A percentile compares a stretch with the other conserved stretches of the same genome.
Evolutionary conservation across 30 jellyfish, hydroid and myxozoan species (phyloP).

Genomic region (Turritopsis rubra): DNA sequence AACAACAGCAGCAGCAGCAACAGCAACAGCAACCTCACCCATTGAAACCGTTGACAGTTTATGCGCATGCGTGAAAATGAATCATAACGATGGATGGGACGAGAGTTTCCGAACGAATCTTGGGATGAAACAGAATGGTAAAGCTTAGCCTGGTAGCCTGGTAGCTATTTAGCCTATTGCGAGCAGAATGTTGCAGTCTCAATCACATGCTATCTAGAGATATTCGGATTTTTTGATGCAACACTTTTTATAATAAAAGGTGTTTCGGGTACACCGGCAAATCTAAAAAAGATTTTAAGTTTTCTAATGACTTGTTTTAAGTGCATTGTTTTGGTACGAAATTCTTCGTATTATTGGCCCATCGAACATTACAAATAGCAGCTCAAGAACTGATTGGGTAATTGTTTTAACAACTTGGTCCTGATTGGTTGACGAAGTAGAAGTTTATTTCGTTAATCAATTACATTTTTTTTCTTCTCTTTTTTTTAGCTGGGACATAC

Average conservation of each 20-base stretch:
- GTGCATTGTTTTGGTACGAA: not conserved
- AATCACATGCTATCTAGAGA: too few relatives aligned
- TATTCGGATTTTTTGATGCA: too few relatives aligned
- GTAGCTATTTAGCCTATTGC: too few relatives aligned
- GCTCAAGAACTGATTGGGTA: not conserved
- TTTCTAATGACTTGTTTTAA: not conserved
- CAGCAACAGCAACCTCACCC: conserved; percentile 7
- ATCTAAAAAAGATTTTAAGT: too few relatives aligned
- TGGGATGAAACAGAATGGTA: not conserved
- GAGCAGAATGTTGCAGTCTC: too few relatives aligned
- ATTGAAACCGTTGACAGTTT: conserved; percentile 21
- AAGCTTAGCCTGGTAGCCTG: too few relatives aligned
- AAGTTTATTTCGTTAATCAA: not conserved
- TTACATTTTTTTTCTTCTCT: not conserved
- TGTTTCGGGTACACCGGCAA: too few relatives aligned
- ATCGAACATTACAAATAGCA: not conserved
- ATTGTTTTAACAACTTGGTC: too few relatives aligned
- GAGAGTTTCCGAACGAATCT: not conserved
- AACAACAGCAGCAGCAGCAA: not conserved
- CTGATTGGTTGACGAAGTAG: not conserved
- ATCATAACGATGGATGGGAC: too few relatives aligned
- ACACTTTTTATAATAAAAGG: too few relatives aligned
- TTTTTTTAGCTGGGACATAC: not conserved
- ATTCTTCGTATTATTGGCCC: not conserved
- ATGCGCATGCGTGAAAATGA: conserved; percentile 27